A percentile compares a stretch with the other conserved stretches of the same genome.
These are phyloP conservation scores for Tragelaphus scriptus DNA, from an alignment of 2,113 vertebrate genomes.

Conservation along the genomic window DNA sequence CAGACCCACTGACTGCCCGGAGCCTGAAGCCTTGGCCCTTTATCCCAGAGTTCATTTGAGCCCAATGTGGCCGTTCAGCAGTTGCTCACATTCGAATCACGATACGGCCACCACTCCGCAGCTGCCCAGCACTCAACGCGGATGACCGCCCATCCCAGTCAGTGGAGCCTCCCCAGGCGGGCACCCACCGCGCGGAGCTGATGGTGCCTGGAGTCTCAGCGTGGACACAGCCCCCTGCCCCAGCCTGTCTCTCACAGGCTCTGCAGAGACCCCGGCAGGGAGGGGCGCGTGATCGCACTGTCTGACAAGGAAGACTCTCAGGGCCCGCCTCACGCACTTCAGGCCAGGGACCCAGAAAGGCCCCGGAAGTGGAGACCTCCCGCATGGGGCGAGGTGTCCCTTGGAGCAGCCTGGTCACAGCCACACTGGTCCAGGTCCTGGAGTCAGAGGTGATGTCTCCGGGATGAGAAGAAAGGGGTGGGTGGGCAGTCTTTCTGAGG, in stretches of 20 bases:
- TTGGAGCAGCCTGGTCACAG: neutral
- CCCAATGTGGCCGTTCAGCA: neutral
- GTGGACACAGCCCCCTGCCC: neutral
- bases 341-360: neutral
- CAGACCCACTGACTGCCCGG: neutral
- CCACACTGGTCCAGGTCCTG: rapidly evolving
- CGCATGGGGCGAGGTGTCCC: neutral
- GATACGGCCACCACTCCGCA: neutral
- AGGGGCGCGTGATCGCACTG: rapidly evolving
- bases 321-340: neutral
- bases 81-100: neutral
- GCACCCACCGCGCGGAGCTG: neutral
- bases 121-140: neutral
- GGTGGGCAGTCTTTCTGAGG: neutral
- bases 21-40: neutral
- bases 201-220: neutral
- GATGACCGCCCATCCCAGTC: neutral
- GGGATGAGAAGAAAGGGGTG: neutral
- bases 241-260: neutral
- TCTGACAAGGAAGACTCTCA: rapidly evolving
- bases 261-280: rapidly evolving
- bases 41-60: neutral
- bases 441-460: neutral
- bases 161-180: neutral
- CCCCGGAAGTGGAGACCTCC: neutral